Base-by-base conservation (phyloP, 1,140 invertebrate species). In the Teleogryllus occipitalis region DNA sequence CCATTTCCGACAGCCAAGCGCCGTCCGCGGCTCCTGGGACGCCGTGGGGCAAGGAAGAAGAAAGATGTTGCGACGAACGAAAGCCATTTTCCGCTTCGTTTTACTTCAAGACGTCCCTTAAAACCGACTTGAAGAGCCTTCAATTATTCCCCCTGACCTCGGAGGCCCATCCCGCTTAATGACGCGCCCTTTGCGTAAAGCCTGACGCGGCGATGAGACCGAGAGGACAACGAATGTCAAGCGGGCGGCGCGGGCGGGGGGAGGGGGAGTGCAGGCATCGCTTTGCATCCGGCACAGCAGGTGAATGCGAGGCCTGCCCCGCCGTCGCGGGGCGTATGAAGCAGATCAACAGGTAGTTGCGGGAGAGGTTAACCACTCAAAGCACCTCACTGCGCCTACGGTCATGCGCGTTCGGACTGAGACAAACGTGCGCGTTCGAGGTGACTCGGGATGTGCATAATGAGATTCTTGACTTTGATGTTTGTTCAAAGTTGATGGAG, bases 71-170 rank as follows among this genome's bases (percentile, higher is more conserved):
- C 54, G 18, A 65, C 2, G 18, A 65, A 65, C 54, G 10, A 65
- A 65, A 65, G 54, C 54, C 18, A 65, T 65, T 65, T 65, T 65
- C 54, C 54, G 54, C 54, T 65, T 65, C 54, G 54, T 65, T 65
- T 65, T 65, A 65, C 54, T 65, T 18, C 10, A 65, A 65, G 54
- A 65, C 54, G 54, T 65, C 7, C 18, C 54, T 65, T 65, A 18
- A 65, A 65, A 65, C 54, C 54, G 18, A 65, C 54, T 65, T 65
- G 10, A 7, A 65, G 54, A 18, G 10, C 18, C 54, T 65, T 65
- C 54, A 65, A 65, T 65, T 65, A 65, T 65, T 65, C 54, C 54
- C 18, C 2, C 2, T 65, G 18, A 65, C 54, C 54, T 65, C 54
- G 54, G 54, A 65, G 54, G 54, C 54, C 10, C 54, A 65, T 65